Evolutionary conservation across 2,888 invertebrate species (phyloP).

Genomic region (Clusia tigrina): DNA sequence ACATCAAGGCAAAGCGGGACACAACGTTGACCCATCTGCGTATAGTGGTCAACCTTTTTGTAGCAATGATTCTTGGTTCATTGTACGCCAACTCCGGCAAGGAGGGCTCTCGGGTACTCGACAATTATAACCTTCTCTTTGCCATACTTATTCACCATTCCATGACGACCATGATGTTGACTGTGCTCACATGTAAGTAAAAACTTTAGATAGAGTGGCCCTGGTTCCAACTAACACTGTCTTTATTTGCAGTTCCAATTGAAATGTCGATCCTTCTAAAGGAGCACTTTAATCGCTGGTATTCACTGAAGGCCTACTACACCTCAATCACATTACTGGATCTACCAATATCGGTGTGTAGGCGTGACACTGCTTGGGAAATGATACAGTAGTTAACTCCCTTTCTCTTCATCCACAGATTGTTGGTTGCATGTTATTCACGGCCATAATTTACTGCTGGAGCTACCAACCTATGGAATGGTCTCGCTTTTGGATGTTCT

Average conservation of each 20-base stretch:
- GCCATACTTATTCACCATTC: conserved; percentile 92
- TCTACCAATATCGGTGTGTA: conserved; percentile 78
- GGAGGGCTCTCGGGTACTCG: conserved; percentile 79
- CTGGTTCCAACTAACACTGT: neutral
- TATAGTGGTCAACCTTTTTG: conserved; percentile 76
- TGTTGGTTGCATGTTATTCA: conserved; percentile 75
- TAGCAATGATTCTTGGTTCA: conserved; percentile 79
- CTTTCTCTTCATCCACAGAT: conserved; percentile 65
- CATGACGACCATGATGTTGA: conserved; percentile 91
- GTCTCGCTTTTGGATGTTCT: conserved; percentile 84
- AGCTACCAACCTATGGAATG: conserved; percentile 87
- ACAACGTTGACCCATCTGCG: conserved; percentile 79
- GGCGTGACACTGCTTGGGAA: neutral
- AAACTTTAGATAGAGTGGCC: conserved; percentile 37
- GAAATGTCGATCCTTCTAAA: conserved; percentile 84
- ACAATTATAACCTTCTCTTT: conserved; percentile 88
- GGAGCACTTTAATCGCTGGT: conserved; percentile 90
- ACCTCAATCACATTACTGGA: conserved; percentile 79
- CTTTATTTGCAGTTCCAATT: conserved; percentile 67
- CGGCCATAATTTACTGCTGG: conserved; percentile 84
- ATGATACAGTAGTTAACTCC: neutral
- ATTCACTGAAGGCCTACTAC: conserved; percentile 84
- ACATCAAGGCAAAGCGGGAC: conserved; percentile 78
- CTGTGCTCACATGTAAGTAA: conserved; percentile 81
- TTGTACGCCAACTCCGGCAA: conserved; percentile 78